Conservation (phyloP, 2,113 vertebrate genomes). For the Amblyornis subalaris region DNA sequence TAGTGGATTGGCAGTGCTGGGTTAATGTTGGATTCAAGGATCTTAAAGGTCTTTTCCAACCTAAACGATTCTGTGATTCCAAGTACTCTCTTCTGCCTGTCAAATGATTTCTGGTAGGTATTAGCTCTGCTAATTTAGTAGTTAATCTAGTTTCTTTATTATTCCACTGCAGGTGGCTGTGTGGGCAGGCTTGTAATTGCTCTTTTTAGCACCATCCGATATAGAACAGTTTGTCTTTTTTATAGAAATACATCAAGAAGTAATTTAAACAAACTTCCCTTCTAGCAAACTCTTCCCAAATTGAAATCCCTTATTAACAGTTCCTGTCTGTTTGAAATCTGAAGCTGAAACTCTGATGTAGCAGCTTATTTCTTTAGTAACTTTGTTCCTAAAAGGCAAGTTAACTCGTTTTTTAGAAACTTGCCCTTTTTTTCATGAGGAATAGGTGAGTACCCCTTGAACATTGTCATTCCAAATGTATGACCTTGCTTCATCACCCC, state of each 20-base stretch:
- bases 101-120: constrained; percentile 4
- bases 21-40: neutral
- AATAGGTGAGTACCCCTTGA: neutral
- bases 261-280: constrained; percentile 16
- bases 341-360: neutral
- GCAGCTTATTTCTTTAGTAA: neutral
- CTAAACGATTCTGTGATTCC: neutral
- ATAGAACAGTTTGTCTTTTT: constrained; percentile 12
- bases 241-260: constrained; percentile 20
- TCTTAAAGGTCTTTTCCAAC: neutral
- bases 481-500: neutral
- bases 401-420: neutral
- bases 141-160: constrained; percentile 50
- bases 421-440: neutral
- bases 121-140: constrained; percentile 33
- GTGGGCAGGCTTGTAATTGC: constrained; percentile 44
- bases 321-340: neutral
- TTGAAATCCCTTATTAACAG: neutral
- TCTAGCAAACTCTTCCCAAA: neutral
- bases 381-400: neutral
- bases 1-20: neutral
- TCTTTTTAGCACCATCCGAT: constrained; percentile 31
- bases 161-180: constrained; percentile 31
- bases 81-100: neutral
- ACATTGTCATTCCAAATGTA: neutral